Evolutionary conservation across 2,797 vertebrate species (phyloP).

Genomic region (Naso thynnoides): DNA sequence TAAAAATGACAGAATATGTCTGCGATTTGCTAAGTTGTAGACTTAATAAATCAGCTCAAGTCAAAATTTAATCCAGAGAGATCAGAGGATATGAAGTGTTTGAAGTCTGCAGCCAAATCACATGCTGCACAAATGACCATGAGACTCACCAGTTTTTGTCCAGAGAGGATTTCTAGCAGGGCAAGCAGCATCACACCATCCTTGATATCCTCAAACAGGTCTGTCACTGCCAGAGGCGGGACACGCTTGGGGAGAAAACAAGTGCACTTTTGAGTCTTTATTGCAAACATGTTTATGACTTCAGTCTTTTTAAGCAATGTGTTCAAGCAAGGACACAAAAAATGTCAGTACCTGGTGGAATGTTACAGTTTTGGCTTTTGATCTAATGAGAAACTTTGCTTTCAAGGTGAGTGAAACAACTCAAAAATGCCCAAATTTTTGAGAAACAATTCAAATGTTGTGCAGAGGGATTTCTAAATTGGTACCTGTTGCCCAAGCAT

Average conservation of each 20-base stretch:
- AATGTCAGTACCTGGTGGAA: neutral
- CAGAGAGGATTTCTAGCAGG: slow-evolving; percentile 95
- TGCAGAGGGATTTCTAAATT: neutral
- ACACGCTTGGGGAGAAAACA: slow-evolving; percentile 81
- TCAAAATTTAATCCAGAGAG: slow-evolving; percentile 44
- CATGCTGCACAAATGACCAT: slow-evolving; percentile 38
- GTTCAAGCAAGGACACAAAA: neutral
- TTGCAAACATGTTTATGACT: neutral
- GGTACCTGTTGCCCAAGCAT: neutral
- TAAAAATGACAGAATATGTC: slow-evolving; percentile 16
- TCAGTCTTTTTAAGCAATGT: slow-evolving; percentile 2
- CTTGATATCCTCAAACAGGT: slow-evolving; percentile 98
- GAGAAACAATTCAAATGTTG: neutral
- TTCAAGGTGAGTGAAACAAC: neutral
- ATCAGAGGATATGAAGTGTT: slow-evolving; percentile 45
- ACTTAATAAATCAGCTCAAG: slow-evolving; percentile 15
- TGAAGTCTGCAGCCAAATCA: slow-evolving; percentile 61
- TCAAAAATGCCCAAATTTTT: neutral
- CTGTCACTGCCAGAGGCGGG: slow-evolving; percentile 91
- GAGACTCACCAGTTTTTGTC: slow-evolving; percentile 94
- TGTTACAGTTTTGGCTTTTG: neutral
- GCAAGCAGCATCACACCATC: slow-evolving; percentile 95
- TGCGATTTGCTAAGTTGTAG: slow-evolving; percentile 23
- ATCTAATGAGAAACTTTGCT: neutral
- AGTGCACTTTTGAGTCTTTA: slow-evolving; percentile 26